These are phyloP conservation scores for Heterotilapia buettikoferi DNA, from an alignment of 2,113 vertebrate genomes.

Conservation along the genomic window DNA sequence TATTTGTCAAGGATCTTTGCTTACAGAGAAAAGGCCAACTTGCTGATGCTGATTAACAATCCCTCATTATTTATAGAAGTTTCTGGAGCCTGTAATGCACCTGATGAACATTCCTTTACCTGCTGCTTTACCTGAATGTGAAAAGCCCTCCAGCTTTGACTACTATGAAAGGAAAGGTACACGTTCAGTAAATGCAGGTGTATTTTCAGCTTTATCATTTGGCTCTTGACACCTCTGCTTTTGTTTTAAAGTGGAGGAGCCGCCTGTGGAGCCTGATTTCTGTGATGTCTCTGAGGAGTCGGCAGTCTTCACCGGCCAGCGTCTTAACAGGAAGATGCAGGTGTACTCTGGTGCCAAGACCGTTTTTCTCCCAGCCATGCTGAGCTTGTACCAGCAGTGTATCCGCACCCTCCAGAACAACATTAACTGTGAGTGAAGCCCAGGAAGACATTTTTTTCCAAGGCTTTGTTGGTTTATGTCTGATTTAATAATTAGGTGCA, in stretches of 20 bases:
- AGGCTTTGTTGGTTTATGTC: not conserved
- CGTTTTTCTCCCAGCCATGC: constrained; percentile 77
- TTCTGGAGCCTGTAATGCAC: constrained; percentile 68
- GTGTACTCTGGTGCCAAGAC: constrained; percentile 85
- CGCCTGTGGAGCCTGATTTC: constrained; percentile 22
- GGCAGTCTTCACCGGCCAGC: constrained; percentile 74
- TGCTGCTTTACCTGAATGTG: constrained; percentile 65
- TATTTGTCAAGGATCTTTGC: not conserved
- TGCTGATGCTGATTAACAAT: not conserved
- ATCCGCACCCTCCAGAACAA: constrained; percentile 86
- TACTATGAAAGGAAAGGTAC: constrained; percentile 74
- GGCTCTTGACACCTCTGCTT: not conserved
- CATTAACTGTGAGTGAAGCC: constrained; percentile 77
- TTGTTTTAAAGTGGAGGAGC: constrained; percentile 46
- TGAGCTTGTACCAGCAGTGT: constrained; percentile 82
- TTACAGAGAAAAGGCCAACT: not conserved
- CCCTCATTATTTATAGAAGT: constrained; percentile 17
- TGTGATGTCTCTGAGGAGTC: constrained; percentile 56
- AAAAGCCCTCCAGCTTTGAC: constrained; percentile 50
- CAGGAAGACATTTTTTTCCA: fast-evolving
- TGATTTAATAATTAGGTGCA: not conserved
- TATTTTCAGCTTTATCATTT: not conserved
- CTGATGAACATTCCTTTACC: constrained; percentile 76
- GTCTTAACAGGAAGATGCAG: constrained; percentile 85
- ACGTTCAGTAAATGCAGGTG: not conserved